Base-by-base conservation (phyloP, 1,140 invertebrate genomes). In the Triops cancriformis region DNA sequence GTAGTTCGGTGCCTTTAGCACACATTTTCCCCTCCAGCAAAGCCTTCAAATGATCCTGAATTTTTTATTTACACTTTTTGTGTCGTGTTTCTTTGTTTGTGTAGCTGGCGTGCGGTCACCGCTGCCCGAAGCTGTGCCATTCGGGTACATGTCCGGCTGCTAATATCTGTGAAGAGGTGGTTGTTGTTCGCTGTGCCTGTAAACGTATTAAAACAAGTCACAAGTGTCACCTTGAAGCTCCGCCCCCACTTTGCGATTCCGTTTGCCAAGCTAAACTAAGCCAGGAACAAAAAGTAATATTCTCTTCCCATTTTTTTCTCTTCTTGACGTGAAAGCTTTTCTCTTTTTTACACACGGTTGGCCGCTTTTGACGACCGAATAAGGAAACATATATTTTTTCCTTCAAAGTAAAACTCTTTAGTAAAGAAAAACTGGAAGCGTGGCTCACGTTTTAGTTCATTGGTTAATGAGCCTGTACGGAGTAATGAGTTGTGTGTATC, bases 111-210 rank as follows among this genome's bases (percentile, higher is more conserved):
- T 90, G 89, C 84, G 86, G 87, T 18, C 94, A 96, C 85, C 88
- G 90, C 14, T 97, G 94, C 84, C 86, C 86, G 18, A 85, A 87
- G 28, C 86, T 87, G 26, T 97, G 94, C 82, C 95, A 98, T 84
- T 84, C 89, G 27, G 93, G 92, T 18, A 78, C 83, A 0, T 97
- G 95, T 84, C 87, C 89, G 0, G 86, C 87, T 75, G 85, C 88
- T 37, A 88, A 91, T 77, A 80, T 85, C 0, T 97, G 95, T 83
- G 89, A 88, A 45, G 93, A 93, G 80, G 94, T 92, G 83, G 89
- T 95, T 0, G 91, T 91, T 82, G 82, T 95, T 0, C 87, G 88
- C 72, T 97, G 95, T 81, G 85, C 86, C 73, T 98, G 95, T 82
- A 90, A 91, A 78, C 88, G 93, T 78, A 86, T 92, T 4, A 94